phyloP scores from a whole-genome alignment of 2,797 vertebrate genomes.

The Syndactyla subalaris region DNA sequence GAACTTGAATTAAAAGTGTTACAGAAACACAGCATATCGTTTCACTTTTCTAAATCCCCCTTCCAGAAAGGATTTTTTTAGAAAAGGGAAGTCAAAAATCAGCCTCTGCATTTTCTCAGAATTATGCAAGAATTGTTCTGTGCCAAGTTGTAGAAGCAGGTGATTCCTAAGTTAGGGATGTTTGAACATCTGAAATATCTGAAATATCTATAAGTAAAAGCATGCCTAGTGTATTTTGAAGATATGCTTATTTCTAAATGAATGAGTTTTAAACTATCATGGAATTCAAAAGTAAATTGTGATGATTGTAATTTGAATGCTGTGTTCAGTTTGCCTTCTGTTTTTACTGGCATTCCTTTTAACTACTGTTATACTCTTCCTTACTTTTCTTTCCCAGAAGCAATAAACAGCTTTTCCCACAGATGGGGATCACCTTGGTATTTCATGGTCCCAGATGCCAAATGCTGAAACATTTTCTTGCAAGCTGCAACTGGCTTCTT shows the following conservation, averaged over 20 bases:
- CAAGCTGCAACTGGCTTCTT: constrained; percentile 63
- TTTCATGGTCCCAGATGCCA: constrained; percentile 70
- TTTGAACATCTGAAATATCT: background rate
- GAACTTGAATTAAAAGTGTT: background rate
- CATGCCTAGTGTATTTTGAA: background rate
- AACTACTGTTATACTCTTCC: constrained; percentile 49
- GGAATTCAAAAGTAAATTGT: constrained; percentile 58
- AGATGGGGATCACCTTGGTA: constrained; percentile 67
- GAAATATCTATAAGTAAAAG: background rate
- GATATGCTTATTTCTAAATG: background rate
- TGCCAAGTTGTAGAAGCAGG: background rate
- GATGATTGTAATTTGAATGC: constrained; percentile 45
- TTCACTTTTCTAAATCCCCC: accelerated
- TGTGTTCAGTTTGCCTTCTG: constrained; percentile 62
- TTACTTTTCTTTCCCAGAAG: constrained; percentile 54
- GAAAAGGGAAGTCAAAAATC: background rate
- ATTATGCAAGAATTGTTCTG: background rate
- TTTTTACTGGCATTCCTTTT: constrained; percentile 54
- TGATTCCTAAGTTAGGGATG: background rate
- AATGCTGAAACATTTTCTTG: constrained; percentile 59
- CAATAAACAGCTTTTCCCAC: constrained; percentile 71
- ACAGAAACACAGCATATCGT: background rate
- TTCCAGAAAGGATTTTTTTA: background rate
- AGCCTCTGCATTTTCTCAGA: background rate
- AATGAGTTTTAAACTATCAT: constrained; percentile 40